These are phyloP conservation scores for Catocala nupta DNA, from an alignment of 2,888 invertebrate genomes.

Conservation along the genomic window DNA sequence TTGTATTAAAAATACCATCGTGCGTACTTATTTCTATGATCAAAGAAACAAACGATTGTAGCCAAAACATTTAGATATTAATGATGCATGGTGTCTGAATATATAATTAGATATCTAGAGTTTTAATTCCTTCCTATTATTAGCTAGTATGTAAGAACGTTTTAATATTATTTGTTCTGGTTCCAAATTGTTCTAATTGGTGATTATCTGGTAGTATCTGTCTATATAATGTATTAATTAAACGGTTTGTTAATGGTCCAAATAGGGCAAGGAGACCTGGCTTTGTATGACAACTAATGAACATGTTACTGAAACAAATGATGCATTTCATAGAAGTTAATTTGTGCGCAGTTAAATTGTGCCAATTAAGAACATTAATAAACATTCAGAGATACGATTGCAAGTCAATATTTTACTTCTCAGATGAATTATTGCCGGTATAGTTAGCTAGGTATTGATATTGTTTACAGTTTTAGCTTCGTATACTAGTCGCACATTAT, in stretches of 20 bases:
- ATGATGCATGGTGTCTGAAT: constrained; percentile 26
- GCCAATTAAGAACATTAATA: no score
- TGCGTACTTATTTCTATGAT: constrained; percentile 32
- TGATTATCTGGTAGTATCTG: constrained; percentile 23
- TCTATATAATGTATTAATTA: constrained; percentile 28
- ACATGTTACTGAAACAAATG: constrained; percentile 7
- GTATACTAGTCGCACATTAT: no score
- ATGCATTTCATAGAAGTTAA: constrained; percentile 5
- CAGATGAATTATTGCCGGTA: no score
- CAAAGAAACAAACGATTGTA: constrained; percentile 21
- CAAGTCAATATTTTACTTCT: no score
- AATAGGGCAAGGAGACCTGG: constrained; percentile 25
- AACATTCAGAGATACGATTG: no score
- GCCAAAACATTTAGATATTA: constrained; percentile 42
- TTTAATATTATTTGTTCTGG: not conserved
- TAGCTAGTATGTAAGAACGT: no score
- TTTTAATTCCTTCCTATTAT: no score
- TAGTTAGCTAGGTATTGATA: no score
- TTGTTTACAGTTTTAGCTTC: no score
- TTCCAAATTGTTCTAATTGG: constrained; percentile 18
- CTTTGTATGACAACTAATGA: constrained; percentile 6
- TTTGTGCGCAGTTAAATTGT: constrained; percentile 1
- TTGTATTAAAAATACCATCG: constrained; percentile 36
- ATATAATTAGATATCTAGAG: not conserved
- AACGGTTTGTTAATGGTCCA: constrained; percentile 15